phyloP scores from a whole-genome alignment of 64 coral and sea anemone genomes.

The Montipora cactus region DNA sequence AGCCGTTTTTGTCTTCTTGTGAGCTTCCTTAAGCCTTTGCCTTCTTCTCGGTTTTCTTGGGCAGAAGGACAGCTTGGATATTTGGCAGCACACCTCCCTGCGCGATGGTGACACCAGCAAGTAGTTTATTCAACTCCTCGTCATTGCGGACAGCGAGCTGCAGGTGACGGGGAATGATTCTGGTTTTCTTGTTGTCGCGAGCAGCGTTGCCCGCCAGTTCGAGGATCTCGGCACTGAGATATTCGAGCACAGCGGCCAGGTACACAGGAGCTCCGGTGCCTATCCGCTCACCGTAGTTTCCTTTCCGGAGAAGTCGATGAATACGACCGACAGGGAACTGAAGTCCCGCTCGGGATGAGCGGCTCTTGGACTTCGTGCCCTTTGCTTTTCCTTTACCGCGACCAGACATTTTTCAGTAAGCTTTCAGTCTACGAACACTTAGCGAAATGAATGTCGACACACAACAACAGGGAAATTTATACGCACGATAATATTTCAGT shows the following conservation, averaged over 20 bases:
- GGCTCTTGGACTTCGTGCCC: constrained; percentile 37
- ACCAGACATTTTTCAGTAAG: constrained; percentile 20
- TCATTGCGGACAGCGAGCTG: constrained; percentile 23
- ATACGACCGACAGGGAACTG: constrained; percentile 34
- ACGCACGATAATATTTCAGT: background rate
- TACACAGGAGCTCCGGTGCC: constrained; percentile 32
- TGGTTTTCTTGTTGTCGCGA: constrained; percentile 43
- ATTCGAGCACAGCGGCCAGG: constrained; percentile 20
- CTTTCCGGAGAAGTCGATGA: constrained; percentile 33
- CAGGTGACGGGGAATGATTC: constrained; percentile 23
- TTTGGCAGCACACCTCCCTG: constrained; percentile 28
- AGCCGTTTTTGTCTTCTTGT: background rate
- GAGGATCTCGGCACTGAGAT: constrained; percentile 22
- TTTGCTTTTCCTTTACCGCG: constrained; percentile 41
- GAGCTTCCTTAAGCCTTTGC: background rate
- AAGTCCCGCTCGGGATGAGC: constrained; percentile 23
- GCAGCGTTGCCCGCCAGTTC: constrained; percentile 44
- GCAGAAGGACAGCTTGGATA: constrained; percentile 26
- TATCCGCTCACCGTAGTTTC: constrained; percentile 23
- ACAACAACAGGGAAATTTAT: background rate
- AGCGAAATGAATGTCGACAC: too few relatives aligned
- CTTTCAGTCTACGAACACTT: background rate
- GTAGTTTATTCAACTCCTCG: constrained; percentile 29
- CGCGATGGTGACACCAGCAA: constrained; percentile 22
- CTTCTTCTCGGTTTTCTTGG: constrained; percentile 34